These are phyloP conservation scores for Conger conger DNA, from an alignment of 2,113 vertebrate species.

Conservation along the genomic window DNA sequence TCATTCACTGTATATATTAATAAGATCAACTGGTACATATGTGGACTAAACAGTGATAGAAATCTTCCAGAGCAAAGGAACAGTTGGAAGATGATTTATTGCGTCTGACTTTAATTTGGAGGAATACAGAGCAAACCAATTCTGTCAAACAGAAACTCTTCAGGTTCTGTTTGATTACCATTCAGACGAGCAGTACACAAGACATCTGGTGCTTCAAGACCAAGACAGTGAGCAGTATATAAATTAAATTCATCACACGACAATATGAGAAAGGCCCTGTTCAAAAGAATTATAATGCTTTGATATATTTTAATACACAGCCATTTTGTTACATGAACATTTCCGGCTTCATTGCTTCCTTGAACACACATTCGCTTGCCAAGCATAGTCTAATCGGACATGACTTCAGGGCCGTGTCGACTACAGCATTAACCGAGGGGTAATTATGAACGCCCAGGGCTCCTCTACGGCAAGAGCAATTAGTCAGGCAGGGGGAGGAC, in stretches of 20 bases:
- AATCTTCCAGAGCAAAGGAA: neutral
- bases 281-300: neutral
- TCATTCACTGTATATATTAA: neutral
- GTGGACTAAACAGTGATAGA: neutral
- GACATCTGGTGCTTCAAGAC: neutral
- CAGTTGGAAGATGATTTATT: no score
- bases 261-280: neutral
- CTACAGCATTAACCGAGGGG: neutral
- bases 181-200: neutral
- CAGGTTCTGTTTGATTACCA: neutral
- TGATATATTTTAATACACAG: neutral
- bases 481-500: neutral
- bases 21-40: neutral
- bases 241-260: neutral
- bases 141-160: neutral
- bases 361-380: neutral
- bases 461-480: constrained; percentile 4
- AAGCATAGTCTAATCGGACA: neutral
- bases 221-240: neutral
- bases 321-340: neutral
- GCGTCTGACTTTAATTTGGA: no score
- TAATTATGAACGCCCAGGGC: constrained; percentile 1
- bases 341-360: neutral
- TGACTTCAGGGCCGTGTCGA: neutral
- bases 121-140: neutral